Percentiles rank a stretch among this genome's conserved stretches.
Evolutionary conservation across 1,140 invertebrate species (phyloP).

Genomic region (Formica exsecta): DNA sequence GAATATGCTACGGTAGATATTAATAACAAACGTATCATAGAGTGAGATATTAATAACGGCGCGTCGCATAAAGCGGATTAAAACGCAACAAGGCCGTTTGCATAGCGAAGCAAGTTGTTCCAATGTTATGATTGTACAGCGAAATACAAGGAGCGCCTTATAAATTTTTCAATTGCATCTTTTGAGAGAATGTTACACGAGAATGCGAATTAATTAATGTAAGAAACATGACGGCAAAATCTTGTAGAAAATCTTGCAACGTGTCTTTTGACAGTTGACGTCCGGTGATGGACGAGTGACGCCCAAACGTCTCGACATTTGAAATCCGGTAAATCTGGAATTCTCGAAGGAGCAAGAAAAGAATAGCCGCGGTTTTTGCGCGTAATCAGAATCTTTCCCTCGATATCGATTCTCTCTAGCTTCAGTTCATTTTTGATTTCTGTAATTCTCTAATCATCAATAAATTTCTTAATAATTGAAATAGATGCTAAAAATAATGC

Average conservation of each 20-base stretch:
- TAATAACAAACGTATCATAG: conserved; percentile 56
- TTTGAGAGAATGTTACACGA: background rate
- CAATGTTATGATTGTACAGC: conserved; percentile 40
- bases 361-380: background rate
- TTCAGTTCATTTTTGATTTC: background rate
- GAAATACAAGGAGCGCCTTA: background rate
- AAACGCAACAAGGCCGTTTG: conserved; percentile 55
- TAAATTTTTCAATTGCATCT: background rate
- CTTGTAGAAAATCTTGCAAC: background rate
- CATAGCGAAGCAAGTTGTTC: conserved; percentile 37
- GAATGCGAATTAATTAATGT: background rate
- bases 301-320: background rate
- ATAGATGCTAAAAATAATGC: background rate
- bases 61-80: conserved; percentile 46
- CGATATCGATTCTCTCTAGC: background rate
- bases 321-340: background rate
- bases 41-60: conserved; percentile 53
- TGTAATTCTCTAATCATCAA: background rate
- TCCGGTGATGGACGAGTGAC: background rate
- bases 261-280: background rate
- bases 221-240: background rate
- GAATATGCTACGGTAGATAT: conserved; percentile 41
- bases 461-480: background rate
- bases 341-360: background rate
- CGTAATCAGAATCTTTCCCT: no score